Conservation (phyloP, 2,888 invertebrate genomes). For the Girardia tigrina region DNA sequence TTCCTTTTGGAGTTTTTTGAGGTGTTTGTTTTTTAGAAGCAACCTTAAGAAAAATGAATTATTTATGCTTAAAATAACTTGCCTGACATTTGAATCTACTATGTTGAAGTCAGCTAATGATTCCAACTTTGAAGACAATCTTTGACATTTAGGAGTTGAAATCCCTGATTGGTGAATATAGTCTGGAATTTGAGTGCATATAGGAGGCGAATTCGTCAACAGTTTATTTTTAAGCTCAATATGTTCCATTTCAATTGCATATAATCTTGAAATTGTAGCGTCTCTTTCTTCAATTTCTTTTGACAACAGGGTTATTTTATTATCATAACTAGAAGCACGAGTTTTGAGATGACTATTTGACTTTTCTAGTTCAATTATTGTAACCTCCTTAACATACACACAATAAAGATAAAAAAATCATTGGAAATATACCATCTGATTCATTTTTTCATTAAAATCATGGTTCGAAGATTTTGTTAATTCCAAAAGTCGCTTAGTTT, state of each 20-base stretch:
- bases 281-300: not conserved
- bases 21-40: conserved; percentile 21
- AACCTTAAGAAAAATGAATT: not conserved
- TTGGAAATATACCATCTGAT: not conserved
- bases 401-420: not conserved
- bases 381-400: not conserved
- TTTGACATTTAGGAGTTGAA: not conserved
- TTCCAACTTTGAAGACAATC: not conserved
- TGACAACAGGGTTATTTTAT: not conserved
- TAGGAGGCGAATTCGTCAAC: not conserved
- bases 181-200: not conserved
- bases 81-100: not conserved
- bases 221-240: not conserved
- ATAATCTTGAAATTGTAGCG: not conserved
- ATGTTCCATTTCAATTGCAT: not conserved
- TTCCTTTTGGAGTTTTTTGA: conserved; percentile 32
- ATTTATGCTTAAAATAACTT: not conserved
- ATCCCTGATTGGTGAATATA: not conserved
- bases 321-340: not conserved
- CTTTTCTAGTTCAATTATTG: not conserved
- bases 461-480: not conserved
- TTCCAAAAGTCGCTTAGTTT: not conserved
- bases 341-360: not conserved
- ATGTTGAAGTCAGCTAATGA: not conserved
- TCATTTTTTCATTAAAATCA: conserved; percentile 2